Evolutionary conservation across 2,113 vertebrate species (phyloP).

Genomic region (Struthio camelus): DNA sequence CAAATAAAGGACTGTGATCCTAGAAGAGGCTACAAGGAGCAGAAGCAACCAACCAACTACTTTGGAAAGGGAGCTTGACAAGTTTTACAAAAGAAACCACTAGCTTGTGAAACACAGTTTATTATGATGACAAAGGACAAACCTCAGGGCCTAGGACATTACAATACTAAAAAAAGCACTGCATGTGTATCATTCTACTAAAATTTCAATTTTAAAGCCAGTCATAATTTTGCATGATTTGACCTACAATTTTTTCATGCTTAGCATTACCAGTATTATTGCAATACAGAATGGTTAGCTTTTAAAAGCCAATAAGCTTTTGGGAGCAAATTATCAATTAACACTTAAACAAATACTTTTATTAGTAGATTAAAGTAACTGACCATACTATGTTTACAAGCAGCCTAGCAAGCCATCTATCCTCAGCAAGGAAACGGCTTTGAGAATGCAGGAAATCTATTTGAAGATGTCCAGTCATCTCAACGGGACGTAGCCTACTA

Average conservation of each 20-base stretch:
- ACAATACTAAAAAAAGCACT: background rate
- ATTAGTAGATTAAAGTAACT: background rate
- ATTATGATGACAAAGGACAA: background rate
- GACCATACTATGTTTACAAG: background rate
- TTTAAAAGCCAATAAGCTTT: background rate
- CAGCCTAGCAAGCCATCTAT: background rate
- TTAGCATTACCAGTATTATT: background rate
- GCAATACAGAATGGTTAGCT: background rate
- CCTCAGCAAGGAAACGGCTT: background rate
- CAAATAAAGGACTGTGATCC: background rate
- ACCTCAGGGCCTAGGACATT: background rate
- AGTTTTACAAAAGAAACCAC: background rate
- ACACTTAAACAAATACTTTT: background rate
- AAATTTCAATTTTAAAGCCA: background rate
- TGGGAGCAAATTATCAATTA: background rate
- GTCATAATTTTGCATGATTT: background rate
- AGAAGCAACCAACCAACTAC: background rate
- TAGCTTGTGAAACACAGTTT: background rate
- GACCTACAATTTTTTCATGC: background rate
- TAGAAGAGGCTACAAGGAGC: background rate
- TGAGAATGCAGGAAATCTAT: background rate
- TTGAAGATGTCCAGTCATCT: background rate
- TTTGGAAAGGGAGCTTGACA: background rate
- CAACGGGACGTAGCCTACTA: background rate
- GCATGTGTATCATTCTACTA: background rate